These are phyloP conservation scores for Hipparchia semele DNA, from an alignment of 2,888 invertebrate species.

Conservation along the genomic window DNA sequence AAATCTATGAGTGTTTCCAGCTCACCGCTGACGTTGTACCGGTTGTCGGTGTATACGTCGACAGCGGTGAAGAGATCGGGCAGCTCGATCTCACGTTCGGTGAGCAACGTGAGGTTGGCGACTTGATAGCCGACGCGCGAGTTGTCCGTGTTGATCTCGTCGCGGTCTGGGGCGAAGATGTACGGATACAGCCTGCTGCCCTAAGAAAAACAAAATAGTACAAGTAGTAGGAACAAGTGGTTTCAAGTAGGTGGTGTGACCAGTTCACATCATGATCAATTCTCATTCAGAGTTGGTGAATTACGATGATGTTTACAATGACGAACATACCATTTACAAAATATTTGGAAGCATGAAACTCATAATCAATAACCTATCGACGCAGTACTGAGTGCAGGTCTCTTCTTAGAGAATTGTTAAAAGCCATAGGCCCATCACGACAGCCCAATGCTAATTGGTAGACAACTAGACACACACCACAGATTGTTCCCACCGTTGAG, in stretches of 20 bases:
- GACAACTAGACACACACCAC: too few relatives aligned
- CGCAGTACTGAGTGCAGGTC: too few relatives aligned
- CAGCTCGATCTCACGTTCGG: slow-evolving; percentile 53
- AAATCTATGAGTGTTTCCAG: slow-evolving; percentile 71
- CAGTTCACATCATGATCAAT: too few relatives aligned
- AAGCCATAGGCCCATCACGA: too few relatives aligned
- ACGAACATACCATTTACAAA: too few relatives aligned
- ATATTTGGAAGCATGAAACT: too few relatives aligned
- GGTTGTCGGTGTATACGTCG: slow-evolving; percentile 35
- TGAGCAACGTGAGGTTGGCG: slow-evolving; percentile 50
- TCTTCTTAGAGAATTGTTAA: too few relatives aligned
- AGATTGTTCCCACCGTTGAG: too few relatives aligned
- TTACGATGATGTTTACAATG: too few relatives aligned
- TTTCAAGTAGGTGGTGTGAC: not conserved
- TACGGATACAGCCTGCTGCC: slow-evolving; percentile 51
- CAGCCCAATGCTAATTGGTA: too few relatives aligned
- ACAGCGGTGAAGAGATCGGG: slow-evolving; percentile 56
- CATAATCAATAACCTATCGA: too few relatives aligned
- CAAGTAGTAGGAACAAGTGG: not conserved
- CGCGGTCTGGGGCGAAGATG: slow-evolving; percentile 78
- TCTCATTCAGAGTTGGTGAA: too few relatives aligned
- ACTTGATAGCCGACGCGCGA: slow-evolving; percentile 80
- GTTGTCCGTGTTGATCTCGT: slow-evolving; percentile 79
- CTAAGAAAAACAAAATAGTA: slow-evolving; percentile 45
- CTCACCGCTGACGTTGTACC: slow-evolving; percentile 64